These are phyloP conservation scores for Tetranychus cinnabarinus DNA, from an alignment of 1,140 invertebrate genomes.

Conservation along the genomic window DNA sequence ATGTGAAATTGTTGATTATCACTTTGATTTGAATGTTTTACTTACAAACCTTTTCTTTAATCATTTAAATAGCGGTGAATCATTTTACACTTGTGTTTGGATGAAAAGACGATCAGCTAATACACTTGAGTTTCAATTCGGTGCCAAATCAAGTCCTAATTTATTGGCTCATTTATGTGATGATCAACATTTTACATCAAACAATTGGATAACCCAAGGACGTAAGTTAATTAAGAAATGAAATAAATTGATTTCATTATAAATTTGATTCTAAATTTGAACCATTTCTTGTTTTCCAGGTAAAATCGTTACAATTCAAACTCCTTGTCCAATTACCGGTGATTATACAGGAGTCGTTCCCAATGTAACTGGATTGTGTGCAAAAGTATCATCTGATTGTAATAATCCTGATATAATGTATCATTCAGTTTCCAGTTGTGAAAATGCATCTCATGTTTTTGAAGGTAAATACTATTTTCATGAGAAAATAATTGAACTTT, in stretches of 20 bases:
- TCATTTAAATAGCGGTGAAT: conserved; percentile 28
- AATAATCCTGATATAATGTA: conserved; percentile 42
- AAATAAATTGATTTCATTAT: not conserved
- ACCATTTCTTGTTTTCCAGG: conserved; percentile 18
- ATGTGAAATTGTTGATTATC: no score
- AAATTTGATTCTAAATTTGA: not conserved
- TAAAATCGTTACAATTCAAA: conserved; percentile 25
- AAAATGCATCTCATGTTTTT: conserved; percentile 30
- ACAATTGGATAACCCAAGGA: conserved; percentile 38
- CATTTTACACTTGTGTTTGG: conserved; percentile 35
- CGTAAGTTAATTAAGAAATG: conserved; percentile 21
- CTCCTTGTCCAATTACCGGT: conserved; percentile 40
- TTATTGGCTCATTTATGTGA: conserved; percentile 20
- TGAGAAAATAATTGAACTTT: not conserved
- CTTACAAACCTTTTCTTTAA: no score
- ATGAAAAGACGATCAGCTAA: conserved; percentile 35
- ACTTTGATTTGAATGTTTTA: no score
- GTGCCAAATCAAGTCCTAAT: conserved; percentile 19
- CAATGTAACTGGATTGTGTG: conserved; percentile 36
- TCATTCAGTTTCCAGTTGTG: conserved; percentile 38
- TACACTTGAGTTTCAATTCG: conserved; percentile 37
- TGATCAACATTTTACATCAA: conserved; percentile 24
- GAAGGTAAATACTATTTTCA: conserved; percentile 27
- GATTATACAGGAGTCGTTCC: conserved; percentile 40
- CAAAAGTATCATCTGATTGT: conserved; percentile 44